phyloP scores from a whole-genome alignment of 2,888 invertebrate species.

The Macrostomum cliftonense region DNA sequence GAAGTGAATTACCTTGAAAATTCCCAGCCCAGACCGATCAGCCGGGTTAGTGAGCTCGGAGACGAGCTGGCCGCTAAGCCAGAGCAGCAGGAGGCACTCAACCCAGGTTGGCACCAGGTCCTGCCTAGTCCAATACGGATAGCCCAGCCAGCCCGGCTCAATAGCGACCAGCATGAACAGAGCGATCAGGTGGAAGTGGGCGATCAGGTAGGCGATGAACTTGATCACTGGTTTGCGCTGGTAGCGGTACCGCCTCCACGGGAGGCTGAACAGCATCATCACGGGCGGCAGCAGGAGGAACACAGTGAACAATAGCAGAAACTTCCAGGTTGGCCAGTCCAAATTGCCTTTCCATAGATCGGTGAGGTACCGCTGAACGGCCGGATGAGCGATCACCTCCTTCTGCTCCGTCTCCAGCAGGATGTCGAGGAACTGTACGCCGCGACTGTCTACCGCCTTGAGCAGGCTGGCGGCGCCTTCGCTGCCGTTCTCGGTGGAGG shows the following conservation, averaged over 20 bases:
- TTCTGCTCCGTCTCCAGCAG: slow-evolving; percentile 96
- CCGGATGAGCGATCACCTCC: slow-evolving; percentile 73
- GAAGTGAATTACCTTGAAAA: slow-evolving; percentile 44
- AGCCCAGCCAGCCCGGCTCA: slow-evolving; percentile 21
- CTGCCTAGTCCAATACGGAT: slow-evolving; percentile 30
- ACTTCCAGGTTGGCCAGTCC: slow-evolving; percentile 81
- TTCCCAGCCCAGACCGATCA: slow-evolving; percentile 79
- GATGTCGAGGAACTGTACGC: slow-evolving; percentile 81
- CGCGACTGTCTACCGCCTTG: slow-evolving; percentile 77
- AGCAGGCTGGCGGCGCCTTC: slow-evolving; percentile 44
- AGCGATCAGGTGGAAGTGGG: slow-evolving; percentile 87
- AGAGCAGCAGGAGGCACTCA: slow-evolving; percentile 80
- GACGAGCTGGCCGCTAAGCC: slow-evolving; percentile 77
- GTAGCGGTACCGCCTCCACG: slow-evolving; percentile 67
- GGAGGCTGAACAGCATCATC: slow-evolving; percentile 83
- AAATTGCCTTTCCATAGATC: slow-evolving; percentile 94
- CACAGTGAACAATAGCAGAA: slow-evolving; percentile 58
- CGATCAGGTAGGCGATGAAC: slow-evolving; percentile 96
- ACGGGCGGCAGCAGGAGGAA: slow-evolving; percentile 84
- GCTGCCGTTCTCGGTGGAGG: slow-evolving; percentile 68
- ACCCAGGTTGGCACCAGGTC: slow-evolving; percentile 70
- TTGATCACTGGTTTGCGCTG: slow-evolving; percentile 97
- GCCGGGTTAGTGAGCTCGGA: slow-evolving; percentile 93
- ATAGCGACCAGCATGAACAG: slow-evolving; percentile 47
- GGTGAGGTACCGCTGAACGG: slow-evolving; percentile 74